Evolutionary conservation across 2,888 invertebrate genomes (phyloP), one percentile per base, ranked within the genome.

Genomic region (Diarsia mendica): DNA sequence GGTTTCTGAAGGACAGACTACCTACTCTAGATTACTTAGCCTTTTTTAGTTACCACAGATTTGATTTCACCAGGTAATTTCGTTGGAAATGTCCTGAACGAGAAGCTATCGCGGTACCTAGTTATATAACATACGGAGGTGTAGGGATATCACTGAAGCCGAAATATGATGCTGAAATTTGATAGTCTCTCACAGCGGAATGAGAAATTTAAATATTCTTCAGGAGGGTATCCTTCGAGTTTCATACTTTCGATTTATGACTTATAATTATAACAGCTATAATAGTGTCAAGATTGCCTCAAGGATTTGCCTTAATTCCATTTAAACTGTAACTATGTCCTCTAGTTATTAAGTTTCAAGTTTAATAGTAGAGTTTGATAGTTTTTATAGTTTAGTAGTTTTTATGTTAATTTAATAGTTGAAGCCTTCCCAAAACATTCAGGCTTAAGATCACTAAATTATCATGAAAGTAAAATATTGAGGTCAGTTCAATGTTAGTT

Each of bases 401-500:
- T n/a, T n/a, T 64, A 79, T 83, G 51, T 48, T 72, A 15, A 60
- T 28, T 53, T 69, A 55, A 23, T 66, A 65, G 60, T 79, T 69
- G 8, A 61, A 72, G 58, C 48, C 13, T 46, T 61, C n/a, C 39
- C 28, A 58, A 48, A 66, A 55, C 13, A 46, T 53, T 67, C 23
- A 46, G 23, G 49, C 18, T 55, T 20, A 67, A 48, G 39, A 67
- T 51, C 13, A 55, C 58, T 58, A 65, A 73, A 74, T 72, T 69
- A 67, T 61, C 39, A 28, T 51, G 15, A 67, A 69, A 80, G 33
- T 65, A 15, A 58, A 78, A 82, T 58, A 77, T 82, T 70, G 58
- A 48, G 46, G 58, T 70, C 48, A 58, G 51, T 60, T 48, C 15
- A 55, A 55, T 72, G 55, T 53, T 72, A 58, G 20, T 53, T 63